Conservation (phyloP, 2,797 vertebrate species). For the Tauraco hartlaubi region DNA sequence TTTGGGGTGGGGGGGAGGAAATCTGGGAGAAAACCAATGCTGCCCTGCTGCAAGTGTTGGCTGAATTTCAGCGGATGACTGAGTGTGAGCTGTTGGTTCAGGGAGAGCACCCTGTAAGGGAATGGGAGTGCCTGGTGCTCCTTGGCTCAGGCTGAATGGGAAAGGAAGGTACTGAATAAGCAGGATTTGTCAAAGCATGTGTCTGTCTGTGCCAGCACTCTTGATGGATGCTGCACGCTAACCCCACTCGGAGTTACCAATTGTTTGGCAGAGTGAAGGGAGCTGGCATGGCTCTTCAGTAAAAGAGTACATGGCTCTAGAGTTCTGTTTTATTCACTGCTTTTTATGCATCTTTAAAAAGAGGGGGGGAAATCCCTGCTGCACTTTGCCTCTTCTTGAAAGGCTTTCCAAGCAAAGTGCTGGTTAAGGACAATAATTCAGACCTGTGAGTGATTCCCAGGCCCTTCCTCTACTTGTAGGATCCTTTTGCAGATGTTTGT, state of each 20-base stretch:
- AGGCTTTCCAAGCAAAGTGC: background rate
- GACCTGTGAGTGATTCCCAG: conserved; percentile 63
- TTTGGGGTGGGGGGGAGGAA: background rate
- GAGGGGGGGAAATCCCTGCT: background rate
- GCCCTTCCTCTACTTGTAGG: conserved; percentile 63
- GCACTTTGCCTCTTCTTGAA: background rate
- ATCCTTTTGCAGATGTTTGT: conserved; percentile 58
- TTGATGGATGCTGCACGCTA: background rate
- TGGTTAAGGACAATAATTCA: conserved; percentile 23
- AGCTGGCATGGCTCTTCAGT: conserved; percentile 2
- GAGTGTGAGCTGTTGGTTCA: background rate
- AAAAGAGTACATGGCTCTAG: background rate
- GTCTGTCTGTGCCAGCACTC: background rate
- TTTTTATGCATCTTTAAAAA: background rate
- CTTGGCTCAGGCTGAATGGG: conserved; percentile 27
- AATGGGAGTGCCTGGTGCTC: conserved; percentile 11
- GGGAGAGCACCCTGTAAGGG: background rate
- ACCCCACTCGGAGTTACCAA: background rate
- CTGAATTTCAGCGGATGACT: background rate
- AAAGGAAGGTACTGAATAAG: conserved; percentile 26
- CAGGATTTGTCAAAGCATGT: conserved; percentile 38
- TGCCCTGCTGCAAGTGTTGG: background rate
- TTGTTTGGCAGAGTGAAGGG: conserved; percentile 17
- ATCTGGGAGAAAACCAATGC: background rate
- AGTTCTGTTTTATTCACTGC: conserved; percentile 1